These are phyloP conservation scores for Aptenodytes forsteri DNA, from an alignment of 2,113 vertebrate genomes.

Conservation along the genomic window DNA sequence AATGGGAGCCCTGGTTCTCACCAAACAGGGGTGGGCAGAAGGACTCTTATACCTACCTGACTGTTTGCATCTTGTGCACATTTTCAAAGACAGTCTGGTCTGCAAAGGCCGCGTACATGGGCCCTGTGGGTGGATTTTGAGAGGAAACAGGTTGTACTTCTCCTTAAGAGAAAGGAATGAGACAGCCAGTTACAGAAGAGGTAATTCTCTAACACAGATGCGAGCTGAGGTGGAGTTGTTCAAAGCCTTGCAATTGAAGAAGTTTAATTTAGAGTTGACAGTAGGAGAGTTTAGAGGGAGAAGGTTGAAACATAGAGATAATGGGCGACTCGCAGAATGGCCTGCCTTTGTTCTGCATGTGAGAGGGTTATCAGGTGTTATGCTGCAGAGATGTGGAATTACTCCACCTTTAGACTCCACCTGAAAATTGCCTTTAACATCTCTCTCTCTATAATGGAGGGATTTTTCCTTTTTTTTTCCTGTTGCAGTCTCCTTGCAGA, in stretches of 20 bases:
- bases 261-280: not conserved
- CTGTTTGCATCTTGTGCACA: too few relatives aligned
- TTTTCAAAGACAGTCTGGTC: not conserved
- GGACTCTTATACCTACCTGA: too few relatives aligned
- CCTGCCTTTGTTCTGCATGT: not conserved
- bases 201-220: not conserved
- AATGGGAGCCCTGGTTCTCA: not conserved
- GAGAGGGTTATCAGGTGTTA: not conserved
- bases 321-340: accelerated
- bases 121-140: not conserved
- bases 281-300: not conserved
- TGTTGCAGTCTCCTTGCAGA: not conserved
- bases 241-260: not conserved
- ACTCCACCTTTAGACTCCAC: not conserved
- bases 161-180: not conserved
- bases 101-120: accelerated
- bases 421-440: not conserved
- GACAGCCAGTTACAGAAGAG: not conserved
- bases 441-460: not conserved
- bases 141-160: not conserved
- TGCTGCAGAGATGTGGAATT: too few relatives aligned
- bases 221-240: not conserved
- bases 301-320: not conserved
- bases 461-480: not conserved
- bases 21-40: not conserved